phyloP scores from a whole-genome alignment of 2,797 vertebrate species.

The Taenioides sp. region DNA sequence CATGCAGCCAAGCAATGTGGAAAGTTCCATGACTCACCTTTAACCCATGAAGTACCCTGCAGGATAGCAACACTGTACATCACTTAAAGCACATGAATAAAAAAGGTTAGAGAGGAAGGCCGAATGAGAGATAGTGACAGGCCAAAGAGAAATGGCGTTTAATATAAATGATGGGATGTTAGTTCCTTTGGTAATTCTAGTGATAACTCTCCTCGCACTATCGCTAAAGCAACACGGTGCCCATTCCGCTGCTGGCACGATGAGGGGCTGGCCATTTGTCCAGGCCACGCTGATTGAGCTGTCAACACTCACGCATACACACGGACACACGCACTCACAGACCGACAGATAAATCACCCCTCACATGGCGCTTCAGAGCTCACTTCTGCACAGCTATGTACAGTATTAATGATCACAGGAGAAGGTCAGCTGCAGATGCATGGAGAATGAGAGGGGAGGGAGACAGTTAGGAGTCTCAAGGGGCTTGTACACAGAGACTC shows the following conservation, averaged over 20 bases:
- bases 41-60: background rate
- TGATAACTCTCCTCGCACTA: slow-evolving; percentile 64
- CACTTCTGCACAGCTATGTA: slow-evolving; percentile 38
- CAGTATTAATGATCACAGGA: slow-evolving; percentile 40
- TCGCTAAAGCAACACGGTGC: slow-evolving; percentile 66
- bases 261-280: slow-evolving; percentile 59
- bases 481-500: slow-evolving; percentile 24
- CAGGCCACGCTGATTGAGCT: slow-evolving; percentile 69
- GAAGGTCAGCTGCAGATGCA: slow-evolving; percentile 62
- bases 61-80: slow-evolving; percentile 5
- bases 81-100: slow-evolving; percentile 20
- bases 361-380: slow-evolving; percentile 20
- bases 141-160: slow-evolving; percentile 49
- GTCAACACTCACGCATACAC: slow-evolving; percentile 49
- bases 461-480: slow-evolving; percentile 32
- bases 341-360: slow-evolving; percentile 55
- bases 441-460: slow-evolving; percentile 22
- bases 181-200: slow-evolving; percentile 63
- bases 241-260: slow-evolving; percentile 57
- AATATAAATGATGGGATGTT: slow-evolving; percentile 64
- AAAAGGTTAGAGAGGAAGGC: slow-evolving; percentile 22
- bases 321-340: slow-evolving; percentile 19
- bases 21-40: background rate
- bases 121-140: slow-evolving; percentile 24
- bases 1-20: background rate